Percentiles rank a stretch among this genome's conserved stretches.
phyloP scores from a whole-genome alignment of 2,113 vertebrate genomes.

The Anseranas semipalmata region DNA sequence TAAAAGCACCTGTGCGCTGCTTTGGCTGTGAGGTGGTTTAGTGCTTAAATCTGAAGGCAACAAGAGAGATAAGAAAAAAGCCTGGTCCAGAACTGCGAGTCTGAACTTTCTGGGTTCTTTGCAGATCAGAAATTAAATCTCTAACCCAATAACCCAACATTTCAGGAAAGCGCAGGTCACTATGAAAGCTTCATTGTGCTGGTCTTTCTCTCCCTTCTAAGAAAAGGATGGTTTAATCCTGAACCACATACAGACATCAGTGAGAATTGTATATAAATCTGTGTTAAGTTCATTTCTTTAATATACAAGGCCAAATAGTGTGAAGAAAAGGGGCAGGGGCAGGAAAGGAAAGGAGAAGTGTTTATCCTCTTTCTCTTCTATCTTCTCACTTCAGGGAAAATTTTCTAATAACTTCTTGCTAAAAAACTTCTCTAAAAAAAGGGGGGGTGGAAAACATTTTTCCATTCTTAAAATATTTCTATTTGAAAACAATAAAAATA shows the following conservation, averaged over 20 bases:
- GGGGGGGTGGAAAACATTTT: background rate
- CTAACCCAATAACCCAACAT: background rate
- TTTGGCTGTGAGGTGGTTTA: background rate
- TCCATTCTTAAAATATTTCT: background rate
- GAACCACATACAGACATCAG: background rate
- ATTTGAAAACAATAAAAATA: background rate
- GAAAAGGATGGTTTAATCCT: background rate
- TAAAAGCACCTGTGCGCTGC: background rate
- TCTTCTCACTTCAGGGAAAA: background rate
- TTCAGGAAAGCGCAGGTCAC: background rate
- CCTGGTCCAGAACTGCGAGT: accelerated
- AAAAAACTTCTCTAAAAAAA: background rate
- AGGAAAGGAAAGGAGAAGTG: background rate
- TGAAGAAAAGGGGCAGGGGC: too few relatives aligned
- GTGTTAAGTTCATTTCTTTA: background rate
- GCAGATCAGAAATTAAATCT: background rate
- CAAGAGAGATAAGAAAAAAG: background rate
- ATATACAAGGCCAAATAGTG: background rate
- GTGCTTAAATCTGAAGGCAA: background rate
- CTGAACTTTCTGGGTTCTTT: background rate
- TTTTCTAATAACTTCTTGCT: background rate
- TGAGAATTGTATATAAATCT: background rate
- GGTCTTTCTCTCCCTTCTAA: background rate
- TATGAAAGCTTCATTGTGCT: background rate
- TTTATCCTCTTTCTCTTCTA: background rate